These are phyloP conservation scores for Lordiphosa clarofinis DNA, from an alignment of 1,140 invertebrate genomes.

Conservation along the genomic window DNA sequence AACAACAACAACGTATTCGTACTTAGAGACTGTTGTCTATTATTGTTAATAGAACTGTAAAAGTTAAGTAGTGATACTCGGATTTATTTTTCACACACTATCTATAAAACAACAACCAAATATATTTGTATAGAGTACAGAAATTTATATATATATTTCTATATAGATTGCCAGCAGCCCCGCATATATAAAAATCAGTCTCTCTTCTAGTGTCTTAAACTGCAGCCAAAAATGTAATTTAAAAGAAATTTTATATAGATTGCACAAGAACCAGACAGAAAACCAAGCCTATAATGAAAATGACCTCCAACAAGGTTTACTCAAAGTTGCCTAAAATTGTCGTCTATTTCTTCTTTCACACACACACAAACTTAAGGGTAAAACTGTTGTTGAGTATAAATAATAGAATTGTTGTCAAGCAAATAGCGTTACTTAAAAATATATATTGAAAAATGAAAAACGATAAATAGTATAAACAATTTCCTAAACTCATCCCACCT, in stretches of 20 bases:
- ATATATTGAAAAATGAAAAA: constrained; percentile 5
- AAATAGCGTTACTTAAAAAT: constrained; percentile 49
- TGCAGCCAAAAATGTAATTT: constrained; percentile 61
- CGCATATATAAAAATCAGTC: constrained; percentile 6
- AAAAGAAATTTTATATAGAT: constrained; percentile 55
- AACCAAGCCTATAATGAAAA: constrained; percentile 47
- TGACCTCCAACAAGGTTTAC: constrained; percentile 26
- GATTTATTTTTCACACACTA: constrained; percentile 72
- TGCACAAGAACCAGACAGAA: constrained; percentile 44
- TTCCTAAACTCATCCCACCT: constrained; percentile 77
- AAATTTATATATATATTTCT: constrained; percentile 23
- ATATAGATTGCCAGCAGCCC: constrained; percentile 21
- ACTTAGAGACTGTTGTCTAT: constrained; percentile 78
- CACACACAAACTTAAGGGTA: constrained; percentile 2
- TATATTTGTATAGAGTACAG: constrained; percentile 34
- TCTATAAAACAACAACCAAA: constrained; percentile 19
- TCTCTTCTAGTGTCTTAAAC: constrained; percentile 72
- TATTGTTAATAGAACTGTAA: constrained; percentile 76
- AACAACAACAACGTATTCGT: constrained; percentile 75
- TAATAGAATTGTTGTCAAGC: constrained; percentile 34
- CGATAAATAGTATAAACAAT: constrained; percentile 58
- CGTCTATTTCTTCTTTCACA: constrained; percentile 7
- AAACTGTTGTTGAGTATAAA: constrained; percentile 41
- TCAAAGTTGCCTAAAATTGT: constrained; percentile 33
- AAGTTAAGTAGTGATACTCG: constrained; percentile 76